A percentile compares a stretch with the other conserved stretches of the same genome.
Evolutionary conservation across 2,888 invertebrate genomes (phyloP).

Genomic region (Phyto melanocephala): DNA sequence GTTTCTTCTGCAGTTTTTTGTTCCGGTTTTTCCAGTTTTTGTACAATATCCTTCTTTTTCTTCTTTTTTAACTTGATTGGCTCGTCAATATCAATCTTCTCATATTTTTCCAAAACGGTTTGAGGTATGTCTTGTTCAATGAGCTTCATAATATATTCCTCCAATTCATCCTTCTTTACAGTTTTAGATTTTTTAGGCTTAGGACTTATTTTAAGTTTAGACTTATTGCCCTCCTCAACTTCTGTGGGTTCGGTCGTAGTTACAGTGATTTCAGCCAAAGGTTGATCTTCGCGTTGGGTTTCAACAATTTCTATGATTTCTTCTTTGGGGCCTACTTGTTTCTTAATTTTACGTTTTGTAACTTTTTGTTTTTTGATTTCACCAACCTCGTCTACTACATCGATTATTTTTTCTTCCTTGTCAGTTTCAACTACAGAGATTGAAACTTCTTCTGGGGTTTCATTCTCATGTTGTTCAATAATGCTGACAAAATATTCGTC

Average conservation of each 20-base stretch:
- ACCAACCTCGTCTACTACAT: constrained; percentile 71
- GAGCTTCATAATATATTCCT: constrained; percentile 76
- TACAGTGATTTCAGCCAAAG: constrained; percentile 79
- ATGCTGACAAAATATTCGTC: constrained; percentile 69
- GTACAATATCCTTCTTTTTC: constrained; percentile 63
- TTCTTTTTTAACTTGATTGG: constrained; percentile 76
- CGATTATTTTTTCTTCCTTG: constrained; percentile 59
- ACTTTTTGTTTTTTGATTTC: constrained; percentile 75
- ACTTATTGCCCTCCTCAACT: constrained; percentile 47
- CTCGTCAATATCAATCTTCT: constrained; percentile 78
- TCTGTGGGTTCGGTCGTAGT: constrained; percentile 69
- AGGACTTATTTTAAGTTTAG: constrained; percentile 65
- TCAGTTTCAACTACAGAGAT: constrained; percentile 61
- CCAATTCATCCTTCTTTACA: constrained; percentile 76
- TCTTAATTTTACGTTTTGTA: constrained; percentile 76
- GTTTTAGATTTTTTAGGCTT: constrained; percentile 76
- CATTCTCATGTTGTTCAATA: constrained; percentile 60
- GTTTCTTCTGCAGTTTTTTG: constrained; percentile 65
- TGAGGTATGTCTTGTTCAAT: constrained; percentile 78
- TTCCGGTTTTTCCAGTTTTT: constrained; percentile 65
- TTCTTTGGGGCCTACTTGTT: constrained; percentile 79
- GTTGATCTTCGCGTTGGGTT: constrained; percentile 77
- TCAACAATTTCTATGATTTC: constrained; percentile 79
- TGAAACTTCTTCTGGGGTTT: constrained; percentile 17
- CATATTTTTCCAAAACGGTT: constrained; percentile 78